Percentiles rank a stretch among this genome's conserved stretches.
Evolutionary conservation across 2,113 vertebrate species (phyloP).

Genomic region (Antennarius striatus): DNA sequence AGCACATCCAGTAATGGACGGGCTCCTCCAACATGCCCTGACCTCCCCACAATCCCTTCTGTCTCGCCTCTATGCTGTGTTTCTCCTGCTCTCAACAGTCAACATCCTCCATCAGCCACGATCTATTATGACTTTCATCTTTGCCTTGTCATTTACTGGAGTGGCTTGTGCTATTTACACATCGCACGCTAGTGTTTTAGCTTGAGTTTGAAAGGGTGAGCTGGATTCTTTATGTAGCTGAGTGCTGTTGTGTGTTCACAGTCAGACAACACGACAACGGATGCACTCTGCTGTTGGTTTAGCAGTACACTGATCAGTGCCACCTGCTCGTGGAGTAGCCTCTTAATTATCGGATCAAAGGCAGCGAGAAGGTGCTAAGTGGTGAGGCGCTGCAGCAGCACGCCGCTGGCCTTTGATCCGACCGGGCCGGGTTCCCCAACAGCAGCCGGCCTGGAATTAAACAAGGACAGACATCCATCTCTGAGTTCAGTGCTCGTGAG

Average conservation of each 20-base stretch:
- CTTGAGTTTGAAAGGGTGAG: constrained; percentile 40
- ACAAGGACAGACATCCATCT: constrained; percentile 69
- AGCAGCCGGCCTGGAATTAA: constrained; percentile 71
- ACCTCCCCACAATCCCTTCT: constrained; percentile 19
- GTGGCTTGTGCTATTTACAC: constrained; percentile 68
- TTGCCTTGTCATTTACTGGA: constrained; percentile 74
- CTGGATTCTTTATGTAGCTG: constrained; percentile 50
- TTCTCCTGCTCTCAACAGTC: constrained; percentile 68
- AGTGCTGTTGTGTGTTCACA: constrained; percentile 48
- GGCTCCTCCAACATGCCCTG: constrained; percentile 35
- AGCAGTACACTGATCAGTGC: constrained; percentile 72
- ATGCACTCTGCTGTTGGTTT: constrained; percentile 64
- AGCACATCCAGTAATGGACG: constrained; percentile 51
- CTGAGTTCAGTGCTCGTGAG: constrained; percentile 61
- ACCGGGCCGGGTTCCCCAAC: constrained; percentile 50
- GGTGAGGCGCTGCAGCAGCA: constrained; percentile 72
- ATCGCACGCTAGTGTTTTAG: constrained; percentile 63
- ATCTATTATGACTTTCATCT: constrained; percentile 82
- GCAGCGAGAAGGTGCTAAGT: constrained; percentile 78
- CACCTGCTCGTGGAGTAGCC: constrained; percentile 78
- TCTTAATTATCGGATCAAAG: constrained; percentile 84
- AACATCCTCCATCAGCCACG: constrained; percentile 70
- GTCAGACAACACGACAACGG: constrained; percentile 32
- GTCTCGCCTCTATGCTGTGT: constrained; percentile 42
- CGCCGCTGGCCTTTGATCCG: constrained; percentile 81